Evolutionary conservation across 2,888 invertebrate genomes (phyloP), one percentile per base, ranked within the genome.

Genomic region (Lingula anatina): DNA sequence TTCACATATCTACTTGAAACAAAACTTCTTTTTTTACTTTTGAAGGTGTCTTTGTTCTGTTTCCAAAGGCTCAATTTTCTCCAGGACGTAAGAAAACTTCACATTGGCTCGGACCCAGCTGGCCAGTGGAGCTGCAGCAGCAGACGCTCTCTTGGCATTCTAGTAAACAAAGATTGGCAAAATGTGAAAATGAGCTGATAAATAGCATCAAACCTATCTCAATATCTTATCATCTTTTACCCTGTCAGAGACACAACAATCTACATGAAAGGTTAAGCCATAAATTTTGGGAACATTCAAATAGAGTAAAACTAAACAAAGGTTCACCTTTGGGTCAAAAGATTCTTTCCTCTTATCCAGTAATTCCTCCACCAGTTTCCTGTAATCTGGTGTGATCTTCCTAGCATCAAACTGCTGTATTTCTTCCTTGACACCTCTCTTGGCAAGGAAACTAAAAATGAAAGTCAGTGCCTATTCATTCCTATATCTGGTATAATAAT

Each of bases 31-130:
- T n/a, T 59, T 69, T 61, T 62, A 82, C 82, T 75, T 81, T 57
- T 79, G 68, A 25, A 84, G 73, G 44, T 78, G 75, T 42, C 74
- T 66, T 73, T 92, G 91, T 74, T 94, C 93, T 18, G 81, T 83
- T 70, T 91, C 92, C 55, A 97, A 80, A 0, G 94, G 94, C 53
- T 86, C 85, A 44, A 95, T 92, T 77, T 94, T 91, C 68, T 90
- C 89, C 54, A 95, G 80, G 35, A 97, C 95, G 57, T 85, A 84
- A 0, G 94, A 89, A 77, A 91, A 97, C 64, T 89, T 87, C 0
- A 99, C 86, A 79, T 96, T 97, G 21, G 99, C 97, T 55, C 84
- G 85, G 15, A 99, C 96, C 99, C 99, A 99, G 5, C 89, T 86
- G 0, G 97, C 96, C 20, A 99, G 80, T 1, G 97, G 97, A 20